Conservation (phyloP, 2,113 vertebrate genomes). For the Pelmatolapia mariae region DNA sequence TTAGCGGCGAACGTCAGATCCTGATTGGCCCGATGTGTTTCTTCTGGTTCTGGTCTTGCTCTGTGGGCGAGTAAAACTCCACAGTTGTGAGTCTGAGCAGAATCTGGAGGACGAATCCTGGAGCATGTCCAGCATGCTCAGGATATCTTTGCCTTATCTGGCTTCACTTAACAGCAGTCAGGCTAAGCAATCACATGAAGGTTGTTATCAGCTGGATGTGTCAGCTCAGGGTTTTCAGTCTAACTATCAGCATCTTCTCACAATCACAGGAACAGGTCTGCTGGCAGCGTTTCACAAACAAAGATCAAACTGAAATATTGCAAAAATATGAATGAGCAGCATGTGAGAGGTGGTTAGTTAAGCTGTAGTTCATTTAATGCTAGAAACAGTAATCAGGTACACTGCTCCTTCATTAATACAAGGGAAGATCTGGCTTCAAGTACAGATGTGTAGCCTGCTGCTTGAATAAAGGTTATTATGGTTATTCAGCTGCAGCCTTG, state of each 20-base stretch:
- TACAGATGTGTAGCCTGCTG: not conserved
- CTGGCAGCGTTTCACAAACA: not conserved
- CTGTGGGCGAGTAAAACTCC: not conserved
- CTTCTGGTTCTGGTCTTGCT: not conserved
- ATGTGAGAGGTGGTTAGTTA: not conserved
- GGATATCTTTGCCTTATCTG: not conserved
- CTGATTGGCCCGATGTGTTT: not conserved
- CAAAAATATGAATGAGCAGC: not conserved
- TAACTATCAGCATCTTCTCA: not conserved
- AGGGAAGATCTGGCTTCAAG: fast-evolving
- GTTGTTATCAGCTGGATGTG: not conserved
- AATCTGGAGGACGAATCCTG: not conserved
- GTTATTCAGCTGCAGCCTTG: fast-evolving
- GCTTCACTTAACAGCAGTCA: not conserved
- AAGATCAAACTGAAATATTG: not conserved
- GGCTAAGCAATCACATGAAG: not conserved
- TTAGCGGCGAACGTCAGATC: not conserved
- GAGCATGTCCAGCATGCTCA: not conserved
- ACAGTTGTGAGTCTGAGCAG: not conserved
- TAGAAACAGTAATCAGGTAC: not conserved
- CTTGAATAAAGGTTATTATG: not conserved
- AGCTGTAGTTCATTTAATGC: not conserved
- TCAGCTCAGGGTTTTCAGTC: not conserved
- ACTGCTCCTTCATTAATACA: not conserved
- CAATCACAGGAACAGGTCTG: not conserved